A percentile compares a stretch with the other conserved stretches of the same genome.
These are phyloP conservation scores for Hypothenemus hampei DNA, from an alignment of 1,140 invertebrate genomes.

Conservation along the genomic window DNA sequence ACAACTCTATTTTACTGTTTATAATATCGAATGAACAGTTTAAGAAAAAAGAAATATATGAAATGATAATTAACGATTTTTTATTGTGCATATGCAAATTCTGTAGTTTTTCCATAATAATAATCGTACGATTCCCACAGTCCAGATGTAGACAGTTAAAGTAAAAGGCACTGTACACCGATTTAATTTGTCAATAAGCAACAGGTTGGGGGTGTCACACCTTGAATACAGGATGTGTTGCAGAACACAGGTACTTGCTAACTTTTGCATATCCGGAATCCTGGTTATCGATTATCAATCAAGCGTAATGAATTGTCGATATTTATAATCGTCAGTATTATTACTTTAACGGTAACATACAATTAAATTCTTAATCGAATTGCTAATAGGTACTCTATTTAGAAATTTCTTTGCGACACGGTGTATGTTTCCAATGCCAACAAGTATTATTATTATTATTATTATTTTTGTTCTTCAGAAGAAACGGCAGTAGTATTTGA, in stretches of 20 bases:
- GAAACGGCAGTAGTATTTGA: slow-evolving; percentile 9
- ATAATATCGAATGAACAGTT: too few species aligned
- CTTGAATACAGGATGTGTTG: not conserved
- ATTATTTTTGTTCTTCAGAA: too few species aligned
- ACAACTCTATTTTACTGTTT: too few species aligned
- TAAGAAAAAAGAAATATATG: too few species aligned
- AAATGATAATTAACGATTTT: too few species aligned
- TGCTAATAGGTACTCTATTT: too few species aligned
- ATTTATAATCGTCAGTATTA: not conserved
- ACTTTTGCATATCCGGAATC: slow-evolving; percentile 5
- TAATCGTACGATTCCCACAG: not conserved
- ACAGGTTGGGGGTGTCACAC: not conserved
- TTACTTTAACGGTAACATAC: too few species aligned
- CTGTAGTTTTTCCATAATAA: not conserved
- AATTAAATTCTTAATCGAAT: too few species aligned
- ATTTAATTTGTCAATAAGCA: slow-evolving; percentile 1
- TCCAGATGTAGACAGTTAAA: not conserved
- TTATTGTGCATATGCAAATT: not conserved
- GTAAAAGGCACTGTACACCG: not conserved
- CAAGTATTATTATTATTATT: too few species aligned
- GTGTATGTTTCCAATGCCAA: too few species aligned
- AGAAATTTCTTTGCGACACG: too few species aligned
- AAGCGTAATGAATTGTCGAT: not conserved
- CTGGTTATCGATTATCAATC: not conserved
- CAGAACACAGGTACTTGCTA: not conserved